These are phyloP conservation scores for Lutjanus erythropterus DNA, from an alignment of 2,113 vertebrate genomes.

Conservation along the genomic window DNA sequence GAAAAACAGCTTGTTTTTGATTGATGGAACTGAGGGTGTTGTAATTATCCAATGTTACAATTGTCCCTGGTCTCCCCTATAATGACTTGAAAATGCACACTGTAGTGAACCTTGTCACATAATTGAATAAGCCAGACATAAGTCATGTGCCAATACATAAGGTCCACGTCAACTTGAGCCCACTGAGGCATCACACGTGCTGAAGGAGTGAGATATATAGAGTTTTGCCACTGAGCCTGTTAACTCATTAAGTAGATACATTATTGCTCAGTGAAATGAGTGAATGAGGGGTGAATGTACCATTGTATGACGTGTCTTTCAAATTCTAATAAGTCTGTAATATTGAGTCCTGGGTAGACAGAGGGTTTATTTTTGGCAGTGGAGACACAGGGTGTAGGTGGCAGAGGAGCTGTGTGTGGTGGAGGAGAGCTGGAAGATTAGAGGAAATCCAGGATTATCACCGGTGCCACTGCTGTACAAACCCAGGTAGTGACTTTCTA, in stretches of 20 bases:
- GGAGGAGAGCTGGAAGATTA: constrained; percentile 67
- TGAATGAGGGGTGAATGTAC: accelerated
- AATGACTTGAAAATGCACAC: not conserved
- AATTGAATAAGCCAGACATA: not conserved
- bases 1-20: no score
- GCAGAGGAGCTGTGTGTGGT: not conserved
- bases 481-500: constrained; percentile 52
- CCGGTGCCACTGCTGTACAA: constrained; percentile 33
- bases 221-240: constrained; percentile 53
- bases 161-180: not conserved
- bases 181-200: constrained; percentile 36
- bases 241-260: constrained; percentile 53
- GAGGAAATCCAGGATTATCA: constrained; percentile 77
- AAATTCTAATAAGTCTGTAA: not conserved
- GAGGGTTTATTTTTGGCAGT: not conserved
- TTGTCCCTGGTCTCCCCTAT: no score
- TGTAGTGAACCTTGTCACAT: not conserved
- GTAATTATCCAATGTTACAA: no score
- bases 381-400: constrained; percentile 1
- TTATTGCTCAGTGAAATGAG: not conserved
- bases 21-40: no score
- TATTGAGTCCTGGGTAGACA: not conserved
- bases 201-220: not conserved
- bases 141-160: not conserved
- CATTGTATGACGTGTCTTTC: no score